A percentile compares a stretch with the other conserved stretches of the same genome.
Evolutionary conservation across 2,797 vertebrate species (phyloP).

Genomic region (Molossus alvarezi): DNA sequence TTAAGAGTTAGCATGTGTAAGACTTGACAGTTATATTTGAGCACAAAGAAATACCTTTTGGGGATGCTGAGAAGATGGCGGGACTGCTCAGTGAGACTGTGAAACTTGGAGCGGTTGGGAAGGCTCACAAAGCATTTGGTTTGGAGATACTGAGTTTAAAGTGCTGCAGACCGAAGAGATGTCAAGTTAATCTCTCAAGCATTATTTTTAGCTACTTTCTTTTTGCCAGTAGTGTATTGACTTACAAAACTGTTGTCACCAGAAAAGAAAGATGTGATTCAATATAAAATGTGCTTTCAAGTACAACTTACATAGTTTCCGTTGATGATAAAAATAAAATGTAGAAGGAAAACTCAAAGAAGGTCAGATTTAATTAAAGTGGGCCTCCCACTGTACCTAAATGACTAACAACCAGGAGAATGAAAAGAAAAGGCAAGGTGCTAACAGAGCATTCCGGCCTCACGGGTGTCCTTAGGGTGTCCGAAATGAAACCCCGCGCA

Average conservation of each 20-base stretch:
- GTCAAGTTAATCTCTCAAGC: background rate
- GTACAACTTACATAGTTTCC: background rate
- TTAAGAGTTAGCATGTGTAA: background rate
- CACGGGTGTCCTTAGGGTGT: background rate
- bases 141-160: background rate
- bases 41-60: background rate
- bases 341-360: slow-evolving; percentile 50
- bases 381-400: background rate
- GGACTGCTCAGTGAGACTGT: background rate
- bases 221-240: slow-evolving; percentile 22
- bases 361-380: slow-evolving; percentile 54
- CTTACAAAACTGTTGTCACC: slow-evolving; percentile 24
- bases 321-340: slow-evolving; percentile 49
- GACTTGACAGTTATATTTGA: background rate
- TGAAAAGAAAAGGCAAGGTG: background rate
- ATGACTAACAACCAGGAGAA: background rate
- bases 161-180: background rate
- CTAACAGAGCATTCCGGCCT: background rate
- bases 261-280: background rate
- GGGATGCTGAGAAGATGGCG: background rate
- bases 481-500: background rate
- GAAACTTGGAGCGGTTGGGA: background rate
- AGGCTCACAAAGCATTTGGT: background rate
- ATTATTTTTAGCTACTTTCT: slow-evolving; percentile 67
- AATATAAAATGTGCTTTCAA: slow-evolving; percentile 55